Evolutionary conservation across 2,113 vertebrate genomes (phyloP), one percentile per base, ranked within the genome.

Genomic region (Plecturocebus donacophilus): DNA sequence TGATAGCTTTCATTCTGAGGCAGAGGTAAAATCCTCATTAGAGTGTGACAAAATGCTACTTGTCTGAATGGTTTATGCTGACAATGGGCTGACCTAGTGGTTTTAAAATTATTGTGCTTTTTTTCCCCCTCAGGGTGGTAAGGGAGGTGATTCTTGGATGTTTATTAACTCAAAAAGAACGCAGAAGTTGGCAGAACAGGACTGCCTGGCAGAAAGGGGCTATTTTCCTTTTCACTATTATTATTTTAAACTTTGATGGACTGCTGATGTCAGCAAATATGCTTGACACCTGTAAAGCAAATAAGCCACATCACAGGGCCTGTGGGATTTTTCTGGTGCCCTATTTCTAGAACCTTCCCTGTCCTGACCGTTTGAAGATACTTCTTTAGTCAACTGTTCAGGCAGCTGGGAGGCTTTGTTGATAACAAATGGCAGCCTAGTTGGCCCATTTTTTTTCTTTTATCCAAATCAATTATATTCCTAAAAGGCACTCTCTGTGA

Each of bases 201-300:
- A 27, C 86, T 94, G 92, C 94, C 82, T 91, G 94, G 80, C 95
- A 82, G 80, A 97, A 97, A 94, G 84, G 84, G 86, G 30, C 70
- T 73, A 11, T 30, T 8, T 81, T 90, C 40, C 90, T 96, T 88
- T 95, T 97, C 94, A 73, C 68, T 88, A 16, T 40, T 97, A 70
- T 97, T 95, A 58, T 97, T 97, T 98, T 97, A 98, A 97, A 96
- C 88, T 91, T 87, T 64, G 88, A 98, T 0, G 30, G 87, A 87
- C 88, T 93, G 94, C 93, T 96, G 97, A 97, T 71, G 80, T 90
- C 95, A 98, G 98, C 98, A 97, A 90, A 92, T 91, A 73, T 83
- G 83, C 96, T 93, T 84, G 93, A 90, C 98, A 96, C 93, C 97
- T 94, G 95, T 97, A 97, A 98, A 98, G 96, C 93, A 83, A 97